A percentile compares a stretch with the other conserved stretches of the same genome.
Conservation (phyloP, 2,888 invertebrate genomes). For the Oscheius sp. region DNA sequence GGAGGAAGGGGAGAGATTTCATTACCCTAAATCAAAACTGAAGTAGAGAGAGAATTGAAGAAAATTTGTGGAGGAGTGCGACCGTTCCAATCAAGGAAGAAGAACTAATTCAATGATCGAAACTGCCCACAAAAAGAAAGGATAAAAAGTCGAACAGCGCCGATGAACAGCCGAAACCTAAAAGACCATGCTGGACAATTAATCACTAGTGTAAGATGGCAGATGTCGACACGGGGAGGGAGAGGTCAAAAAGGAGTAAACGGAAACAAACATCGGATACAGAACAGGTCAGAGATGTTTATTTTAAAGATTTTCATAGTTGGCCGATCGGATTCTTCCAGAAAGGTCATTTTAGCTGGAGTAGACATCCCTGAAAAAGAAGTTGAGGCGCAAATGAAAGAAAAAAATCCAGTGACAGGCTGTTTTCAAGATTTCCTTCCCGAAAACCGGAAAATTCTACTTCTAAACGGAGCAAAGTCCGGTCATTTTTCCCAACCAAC, state of each 20-base stretch:
- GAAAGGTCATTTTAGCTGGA: background rate
- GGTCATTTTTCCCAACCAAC: too few species aligned
- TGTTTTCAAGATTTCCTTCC: too few species aligned
- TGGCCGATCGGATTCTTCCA: too few species aligned
- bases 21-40: conserved; percentile 23
- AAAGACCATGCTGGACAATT: background rate
- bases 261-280: background rate
- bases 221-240: background rate
- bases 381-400: too few species aligned
- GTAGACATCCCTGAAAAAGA: conserved; percentile 22
- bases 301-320: too few species aligned
- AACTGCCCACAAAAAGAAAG: background rate
- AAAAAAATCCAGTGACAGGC: too few species aligned
- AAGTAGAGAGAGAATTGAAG: background rate
- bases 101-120: background rate
- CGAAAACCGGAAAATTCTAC: too few species aligned
- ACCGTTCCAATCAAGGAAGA: too few species aligned
- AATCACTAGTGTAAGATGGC: conserved; percentile 18
- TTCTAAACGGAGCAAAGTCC: background rate
- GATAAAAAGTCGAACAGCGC: background rate
- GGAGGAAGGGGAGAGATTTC: conserved; percentile 13
- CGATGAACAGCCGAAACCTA: background rate
- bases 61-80: background rate
- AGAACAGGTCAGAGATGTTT: too few species aligned
- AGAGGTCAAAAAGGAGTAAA: conserved; percentile 10